Evolutionary conservation across 2,797 vertebrate species (phyloP).

Genomic region (Danio jaintianensis): DNA sequence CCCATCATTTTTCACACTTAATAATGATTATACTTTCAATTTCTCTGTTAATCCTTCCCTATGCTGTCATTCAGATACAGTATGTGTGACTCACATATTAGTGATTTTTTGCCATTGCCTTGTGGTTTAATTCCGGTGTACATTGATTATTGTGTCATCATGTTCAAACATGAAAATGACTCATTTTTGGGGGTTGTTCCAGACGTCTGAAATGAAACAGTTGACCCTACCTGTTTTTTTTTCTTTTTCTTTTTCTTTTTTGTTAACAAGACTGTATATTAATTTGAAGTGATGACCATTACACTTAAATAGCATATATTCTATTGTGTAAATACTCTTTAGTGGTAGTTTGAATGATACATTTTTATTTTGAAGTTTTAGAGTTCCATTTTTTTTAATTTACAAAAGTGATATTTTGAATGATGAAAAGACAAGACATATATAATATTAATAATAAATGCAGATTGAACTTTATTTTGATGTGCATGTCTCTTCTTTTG

Average conservation of each 20-base stretch:
- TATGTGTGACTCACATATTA: conserved; percentile 15
- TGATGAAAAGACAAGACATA: conserved; percentile 53
- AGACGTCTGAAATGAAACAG: conserved; percentile 55
- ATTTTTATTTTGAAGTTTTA: conserved; percentile 51
- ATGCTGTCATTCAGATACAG: not conserved
- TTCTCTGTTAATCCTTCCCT: not conserved
- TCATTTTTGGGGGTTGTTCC: conserved; percentile 20
- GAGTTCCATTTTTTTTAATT: conserved; percentile 57
- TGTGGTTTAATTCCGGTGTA: conserved; percentile 30
- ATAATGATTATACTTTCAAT: not conserved
- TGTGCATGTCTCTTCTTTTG: not conserved
- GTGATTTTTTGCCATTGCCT: conserved; percentile 5
- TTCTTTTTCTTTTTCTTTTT: not conserved
- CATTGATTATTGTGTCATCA: conserved; percentile 20
- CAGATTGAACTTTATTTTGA: not conserved
- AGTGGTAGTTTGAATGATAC: conserved; percentile 51
- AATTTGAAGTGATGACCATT: conserved; percentile 41
- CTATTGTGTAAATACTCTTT: conserved; percentile 68
- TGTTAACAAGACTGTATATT: conserved; percentile 57
- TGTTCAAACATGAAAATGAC: conserved; percentile 2
- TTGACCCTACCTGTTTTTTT: conserved; percentile 62
- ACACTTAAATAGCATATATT: conserved; percentile 55
- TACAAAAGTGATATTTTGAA: conserved; percentile 66
- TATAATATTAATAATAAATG: conserved; percentile 44
- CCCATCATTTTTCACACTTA: not conserved